Percentiles rank a stretch among this genome's conserved stretches.
Evolutionary conservation across 2,113 vertebrate species (phyloP).

Genomic region (Dicerorhinus sumatrensis): DNA sequence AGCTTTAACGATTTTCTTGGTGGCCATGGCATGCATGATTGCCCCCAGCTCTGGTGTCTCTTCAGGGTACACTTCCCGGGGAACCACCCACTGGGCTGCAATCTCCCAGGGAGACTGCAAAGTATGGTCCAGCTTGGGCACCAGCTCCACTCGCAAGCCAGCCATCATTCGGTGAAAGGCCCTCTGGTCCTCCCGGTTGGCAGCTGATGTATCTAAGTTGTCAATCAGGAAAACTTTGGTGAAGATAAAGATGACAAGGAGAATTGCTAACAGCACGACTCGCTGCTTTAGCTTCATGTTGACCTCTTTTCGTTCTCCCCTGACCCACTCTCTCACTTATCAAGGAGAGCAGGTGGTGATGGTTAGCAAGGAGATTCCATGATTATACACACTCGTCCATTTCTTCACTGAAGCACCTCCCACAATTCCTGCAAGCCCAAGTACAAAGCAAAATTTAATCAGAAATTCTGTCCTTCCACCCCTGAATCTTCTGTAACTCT

Average conservation of each 20-base stretch:
- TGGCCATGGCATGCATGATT: conserved; percentile 94
- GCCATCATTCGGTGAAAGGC: conserved; percentile 97
- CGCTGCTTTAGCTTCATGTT: conserved; percentile 99
- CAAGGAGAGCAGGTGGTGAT: conserved; percentile 76
- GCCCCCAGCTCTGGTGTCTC: conserved; percentile 97
- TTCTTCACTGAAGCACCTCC: conserved; percentile 69
- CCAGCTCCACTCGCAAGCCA: conserved; percentile 91
- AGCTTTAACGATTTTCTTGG: conserved; percentile 93
- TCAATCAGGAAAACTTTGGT: conserved; percentile 99
- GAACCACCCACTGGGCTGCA: conserved; percentile 98
- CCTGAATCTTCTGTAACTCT: neutral
- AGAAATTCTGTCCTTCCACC: conserved; percentile 25
- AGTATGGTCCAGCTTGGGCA: conserved; percentile 94
- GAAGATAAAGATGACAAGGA: conserved; percentile 97
- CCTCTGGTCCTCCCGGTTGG: conserved; percentile 95
- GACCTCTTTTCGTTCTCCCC: conserved; percentile 77
- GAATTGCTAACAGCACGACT: conserved; percentile 95
- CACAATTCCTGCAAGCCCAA: conserved; percentile 83
- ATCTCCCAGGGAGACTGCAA: conserved; percentile 99
- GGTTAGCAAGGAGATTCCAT: conserved; percentile 76
- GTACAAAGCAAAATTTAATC: conserved; percentile 58
- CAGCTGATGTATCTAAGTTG: conserved; percentile 95
- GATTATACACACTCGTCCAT: conserved; percentile 61
- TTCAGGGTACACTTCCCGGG: conserved; percentile 97
- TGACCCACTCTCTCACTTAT: conserved; percentile 75